Percentiles rank a stretch among this genome's conserved stretches.
These are phyloP conservation scores for Xestia rhomboidea DNA, from an alignment of 2,888 invertebrate species.

Conservation along the genomic window DNA sequence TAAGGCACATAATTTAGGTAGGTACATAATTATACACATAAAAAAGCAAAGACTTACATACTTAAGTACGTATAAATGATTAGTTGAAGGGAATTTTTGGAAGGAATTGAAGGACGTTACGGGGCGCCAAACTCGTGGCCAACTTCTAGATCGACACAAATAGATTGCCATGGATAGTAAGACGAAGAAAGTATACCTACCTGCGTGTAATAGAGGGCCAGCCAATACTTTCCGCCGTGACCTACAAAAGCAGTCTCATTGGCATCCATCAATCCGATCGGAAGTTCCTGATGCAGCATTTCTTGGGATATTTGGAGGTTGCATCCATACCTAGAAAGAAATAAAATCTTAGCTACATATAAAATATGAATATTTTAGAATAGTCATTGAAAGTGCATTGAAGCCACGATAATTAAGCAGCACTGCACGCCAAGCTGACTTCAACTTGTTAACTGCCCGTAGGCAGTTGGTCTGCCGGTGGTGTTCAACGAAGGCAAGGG, in stretches of 20 bases:
- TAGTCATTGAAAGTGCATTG: neutral
- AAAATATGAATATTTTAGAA: neutral
- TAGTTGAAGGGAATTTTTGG: too few species aligned
- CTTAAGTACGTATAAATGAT: neutral
- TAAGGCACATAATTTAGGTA: neutral
- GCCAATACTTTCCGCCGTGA: constrained; percentile 88
- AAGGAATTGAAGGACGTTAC: neutral
- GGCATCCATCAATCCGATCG: constrained; percentile 80
- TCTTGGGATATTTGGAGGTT: constrained; percentile 86
- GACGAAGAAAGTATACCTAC: constrained; percentile 61
- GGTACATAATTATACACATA: neutral
- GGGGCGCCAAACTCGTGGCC: neutral
- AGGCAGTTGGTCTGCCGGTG: neutral
- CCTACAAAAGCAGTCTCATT: constrained; percentile 88
- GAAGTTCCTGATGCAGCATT: constrained; percentile 79
- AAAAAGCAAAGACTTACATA: neutral
- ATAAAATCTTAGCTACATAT: neutral
- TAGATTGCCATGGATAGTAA: neutral
- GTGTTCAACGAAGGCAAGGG: neutral
- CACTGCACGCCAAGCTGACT: neutral
- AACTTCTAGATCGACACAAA: neutral
- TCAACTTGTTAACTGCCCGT: neutral
- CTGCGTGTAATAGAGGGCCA: constrained; percentile 86
- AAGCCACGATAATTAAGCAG: neutral
- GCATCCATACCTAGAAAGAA: constrained; percentile 84